Evolutionary conservation across 2,797 vertebrate genomes (phyloP).

Genomic region (Setipinna tenuifilis): DNA sequence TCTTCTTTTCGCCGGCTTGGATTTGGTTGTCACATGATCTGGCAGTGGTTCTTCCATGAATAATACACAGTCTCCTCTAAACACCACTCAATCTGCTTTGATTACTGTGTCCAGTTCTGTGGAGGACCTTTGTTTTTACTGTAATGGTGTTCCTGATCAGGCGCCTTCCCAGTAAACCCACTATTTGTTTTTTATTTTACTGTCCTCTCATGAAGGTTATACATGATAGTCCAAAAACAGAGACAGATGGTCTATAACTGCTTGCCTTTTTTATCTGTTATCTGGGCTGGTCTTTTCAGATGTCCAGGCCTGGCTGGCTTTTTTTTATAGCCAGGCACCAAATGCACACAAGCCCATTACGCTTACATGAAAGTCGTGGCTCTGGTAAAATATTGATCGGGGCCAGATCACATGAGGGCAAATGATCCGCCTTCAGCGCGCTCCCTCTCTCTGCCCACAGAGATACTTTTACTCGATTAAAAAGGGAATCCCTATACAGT

Average conservation of each 20-base stretch:
- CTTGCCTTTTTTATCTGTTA: background rate
- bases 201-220: background rate
- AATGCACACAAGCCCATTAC: background rate
- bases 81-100: background rate
- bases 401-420: background rate
- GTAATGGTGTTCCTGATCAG: background rate
- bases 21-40: background rate
- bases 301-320: background rate
- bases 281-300: background rate
- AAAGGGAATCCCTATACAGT: background rate
- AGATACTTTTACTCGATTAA: background rate
- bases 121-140: background rate
- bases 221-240: background rate
- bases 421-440: conserved; percentile 4
- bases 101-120: background rate
- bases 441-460: background rate
- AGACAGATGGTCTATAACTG: conserved; percentile 1
- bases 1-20: background rate
- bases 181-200: background rate
- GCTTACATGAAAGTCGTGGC: conserved; percentile 5
- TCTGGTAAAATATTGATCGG: conserved; percentile 8
- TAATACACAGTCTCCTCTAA: background rate
- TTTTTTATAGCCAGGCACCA: background rate
- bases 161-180: background rate
- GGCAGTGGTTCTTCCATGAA: background rate